These are phyloP conservation scores for Aleiodes testaceus DNA, from an alignment of 2,888 invertebrate species.

Conservation along the genomic window DNA sequence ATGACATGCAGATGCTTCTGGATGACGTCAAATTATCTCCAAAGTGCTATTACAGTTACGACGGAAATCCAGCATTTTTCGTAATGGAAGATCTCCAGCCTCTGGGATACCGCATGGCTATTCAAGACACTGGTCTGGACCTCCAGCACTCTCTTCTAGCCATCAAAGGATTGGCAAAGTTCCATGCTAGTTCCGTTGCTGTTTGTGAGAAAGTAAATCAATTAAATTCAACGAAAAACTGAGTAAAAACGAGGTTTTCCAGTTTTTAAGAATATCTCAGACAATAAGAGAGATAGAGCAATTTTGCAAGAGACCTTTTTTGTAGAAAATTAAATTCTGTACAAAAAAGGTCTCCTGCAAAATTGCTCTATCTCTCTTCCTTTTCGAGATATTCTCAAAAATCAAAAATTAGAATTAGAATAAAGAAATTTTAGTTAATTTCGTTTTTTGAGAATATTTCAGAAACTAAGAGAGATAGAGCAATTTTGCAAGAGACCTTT, in stretches of 20 bases:
- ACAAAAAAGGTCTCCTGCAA: no score
- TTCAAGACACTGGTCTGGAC: conserved; percentile 73
- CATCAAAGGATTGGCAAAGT: conserved; percentile 74
- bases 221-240: background rate
- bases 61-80: conserved; percentile 65
- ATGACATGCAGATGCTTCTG: conserved; percentile 62
- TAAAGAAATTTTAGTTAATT: no score
- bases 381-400: no score
- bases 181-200: conserved; percentile 77
- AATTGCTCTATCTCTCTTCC: no score
- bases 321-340: no score
- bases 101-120: conserved; percentile 74
- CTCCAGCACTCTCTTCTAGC: conserved; percentile 74
- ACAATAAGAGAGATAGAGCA: no score
- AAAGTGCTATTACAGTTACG: conserved; percentile 62
- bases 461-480: no score
- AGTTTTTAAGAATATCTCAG: no score
- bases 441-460: no score
- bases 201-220: conserved; percentile 74
- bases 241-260: background rate
- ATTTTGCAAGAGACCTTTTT: no score
- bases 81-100: conserved; percentile 76
- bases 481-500: no score
- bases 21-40: conserved; percentile 57
- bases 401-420: no score